phyloP scores from a whole-genome alignment of 23 tunicate species.

The Halocynthia aurantium region DNA sequence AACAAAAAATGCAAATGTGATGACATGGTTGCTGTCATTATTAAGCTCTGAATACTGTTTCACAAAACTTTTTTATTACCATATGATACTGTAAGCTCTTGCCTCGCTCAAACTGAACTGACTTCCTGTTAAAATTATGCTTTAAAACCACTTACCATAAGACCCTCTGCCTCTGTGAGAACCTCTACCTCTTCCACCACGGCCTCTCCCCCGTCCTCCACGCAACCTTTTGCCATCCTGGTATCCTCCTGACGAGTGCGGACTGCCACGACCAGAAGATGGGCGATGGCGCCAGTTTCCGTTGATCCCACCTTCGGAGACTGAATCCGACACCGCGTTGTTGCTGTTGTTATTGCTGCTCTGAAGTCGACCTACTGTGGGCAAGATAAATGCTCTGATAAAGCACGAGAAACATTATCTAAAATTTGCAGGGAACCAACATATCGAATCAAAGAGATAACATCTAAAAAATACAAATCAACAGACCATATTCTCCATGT shows the following conservation, averaged over 20 bases:
- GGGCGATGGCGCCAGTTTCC: slow-evolving; percentile 32
- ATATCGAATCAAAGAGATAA: neutral
- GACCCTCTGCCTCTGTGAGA: no score
- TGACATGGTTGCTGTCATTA: no score
- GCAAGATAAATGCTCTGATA: neutral
- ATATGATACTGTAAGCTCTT: no score
- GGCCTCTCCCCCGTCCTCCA: slow-evolving; percentile 60
- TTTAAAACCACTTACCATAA: slow-evolving; percentile 8
- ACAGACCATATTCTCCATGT: slow-evolving; percentile 17
- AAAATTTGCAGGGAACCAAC: neutral
- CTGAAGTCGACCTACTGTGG: slow-evolving; percentile 8
- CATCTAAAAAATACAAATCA: neutral
- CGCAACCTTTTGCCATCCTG: slow-evolving; percentile 24
- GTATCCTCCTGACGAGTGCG: neutral
- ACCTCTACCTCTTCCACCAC: slow-evolving; percentile 65
- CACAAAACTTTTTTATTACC: no score
- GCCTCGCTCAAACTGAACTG: no score
- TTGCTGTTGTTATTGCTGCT: slow-evolving; percentile 60
- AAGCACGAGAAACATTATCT: neutral
- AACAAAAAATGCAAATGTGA: no score
- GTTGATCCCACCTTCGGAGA: neutral
- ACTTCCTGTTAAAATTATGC: no score
- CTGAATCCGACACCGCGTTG: slow-evolving; percentile 19
- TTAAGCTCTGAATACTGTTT: no score
- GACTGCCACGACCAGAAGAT: slow-evolving; percentile 21